These are phyloP conservation scores for Dryadula phaetusa DNA, from an alignment of 2,888 invertebrate genomes.

Conservation along the genomic window DNA sequence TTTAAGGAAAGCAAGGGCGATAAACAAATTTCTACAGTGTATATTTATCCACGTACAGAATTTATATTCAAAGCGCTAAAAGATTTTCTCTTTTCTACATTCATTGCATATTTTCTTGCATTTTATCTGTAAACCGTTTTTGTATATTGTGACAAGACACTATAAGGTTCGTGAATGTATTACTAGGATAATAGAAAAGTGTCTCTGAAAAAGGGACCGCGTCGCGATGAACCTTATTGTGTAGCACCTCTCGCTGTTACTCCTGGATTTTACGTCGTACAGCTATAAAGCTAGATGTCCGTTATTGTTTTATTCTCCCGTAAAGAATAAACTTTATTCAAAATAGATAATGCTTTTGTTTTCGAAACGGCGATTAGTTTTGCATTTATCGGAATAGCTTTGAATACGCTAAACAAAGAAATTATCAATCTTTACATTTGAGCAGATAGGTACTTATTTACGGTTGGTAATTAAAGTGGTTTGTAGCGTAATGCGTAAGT, in stretches of 20 bases:
- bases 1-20: background rate
- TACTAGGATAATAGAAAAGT: conserved; percentile 49
- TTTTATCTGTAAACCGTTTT: conserved; percentile 37
- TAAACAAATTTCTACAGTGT: background rate
- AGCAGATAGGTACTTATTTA: background rate
- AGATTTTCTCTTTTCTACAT: conserved; percentile 18
- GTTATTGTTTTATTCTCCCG: conserved; percentile 35
- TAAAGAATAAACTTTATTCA: conserved; percentile 35
- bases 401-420: background rate
- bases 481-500: too few relatives aligned
- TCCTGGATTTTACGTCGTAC: conserved; percentile 53
- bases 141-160: conserved; percentile 39
- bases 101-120: conserved; percentile 37
- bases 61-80: background rate
- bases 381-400: background rate
- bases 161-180: conserved; percentile 39
- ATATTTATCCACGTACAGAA: background rate
- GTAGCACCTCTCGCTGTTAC: conserved; percentile 49
- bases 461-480: too few relatives aligned
- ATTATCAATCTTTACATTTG: background rate
- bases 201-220: conserved; percentile 50
- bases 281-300: conserved; percentile 50
- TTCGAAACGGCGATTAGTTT: background rate
- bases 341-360: conserved; percentile 13
- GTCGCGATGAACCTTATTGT: conserved; percentile 52